phyloP scores from a whole-genome alignment of 2,113 vertebrate genomes.

The Gambusia affinis region DNA sequence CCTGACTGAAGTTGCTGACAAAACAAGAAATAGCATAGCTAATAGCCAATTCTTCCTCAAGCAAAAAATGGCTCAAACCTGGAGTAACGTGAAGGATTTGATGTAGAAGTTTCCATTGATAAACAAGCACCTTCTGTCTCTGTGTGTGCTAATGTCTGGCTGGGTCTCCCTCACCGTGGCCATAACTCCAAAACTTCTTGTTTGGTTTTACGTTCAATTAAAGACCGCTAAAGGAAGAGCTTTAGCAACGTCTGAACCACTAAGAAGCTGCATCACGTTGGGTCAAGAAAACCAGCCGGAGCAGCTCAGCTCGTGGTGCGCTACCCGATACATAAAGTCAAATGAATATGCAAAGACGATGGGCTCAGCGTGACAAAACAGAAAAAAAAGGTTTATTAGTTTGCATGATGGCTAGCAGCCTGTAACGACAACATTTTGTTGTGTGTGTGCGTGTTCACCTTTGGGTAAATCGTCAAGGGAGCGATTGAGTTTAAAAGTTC shows the following conservation, averaged over 20 bases:
- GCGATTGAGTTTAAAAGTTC: constrained; percentile 7
- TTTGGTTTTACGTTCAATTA: constrained; percentile 57
- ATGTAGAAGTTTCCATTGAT: constrained; percentile 63
- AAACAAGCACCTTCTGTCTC: constrained; percentile 35
- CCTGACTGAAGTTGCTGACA: background rate
- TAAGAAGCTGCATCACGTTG: constrained; percentile 26
- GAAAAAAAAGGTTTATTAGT: constrained; percentile 46
- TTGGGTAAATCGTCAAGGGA: constrained; percentile 6
- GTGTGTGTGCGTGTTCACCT: background rate
- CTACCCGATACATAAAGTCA: constrained; percentile 60
- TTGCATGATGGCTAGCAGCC: constrained; percentile 10
- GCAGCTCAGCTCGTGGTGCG: constrained; percentile 31
- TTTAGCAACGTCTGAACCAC: constrained; percentile 23
- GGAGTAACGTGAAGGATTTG: constrained; percentile 50
- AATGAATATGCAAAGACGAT: constrained; percentile 63
- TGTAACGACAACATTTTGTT: background rate
- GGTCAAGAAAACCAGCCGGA: constrained; percentile 34
- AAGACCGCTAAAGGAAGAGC: constrained; percentile 30
- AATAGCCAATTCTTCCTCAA: constrained; percentile 30
- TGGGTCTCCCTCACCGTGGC: constrained; percentile 51
- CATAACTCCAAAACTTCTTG: constrained; percentile 38
- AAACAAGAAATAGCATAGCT: background rate
- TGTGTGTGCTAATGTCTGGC: constrained; percentile 47
- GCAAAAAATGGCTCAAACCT: constrained; percentile 36
- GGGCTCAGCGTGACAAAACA: constrained; percentile 42